Base-by-base conservation (phyloP, 2,888 invertebrate genomes). In the Allacma fusca region DNA sequence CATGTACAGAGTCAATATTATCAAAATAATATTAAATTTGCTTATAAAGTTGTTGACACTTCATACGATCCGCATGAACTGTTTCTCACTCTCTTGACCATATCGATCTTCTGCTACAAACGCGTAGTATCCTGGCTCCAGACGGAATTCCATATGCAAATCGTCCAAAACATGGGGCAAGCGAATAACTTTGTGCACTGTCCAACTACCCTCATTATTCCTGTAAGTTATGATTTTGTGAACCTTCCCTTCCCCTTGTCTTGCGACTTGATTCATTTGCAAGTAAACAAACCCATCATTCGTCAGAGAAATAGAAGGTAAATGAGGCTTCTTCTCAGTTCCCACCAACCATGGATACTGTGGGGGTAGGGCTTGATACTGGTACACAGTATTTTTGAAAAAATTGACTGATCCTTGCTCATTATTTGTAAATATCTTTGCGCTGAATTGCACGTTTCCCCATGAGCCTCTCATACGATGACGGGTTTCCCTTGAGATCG, bases 381-480 rank as follows among this genome's bases (percentile, higher is more conserved):
- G 74, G 62, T 82, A 81, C 23, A 81, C 70, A 16, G 19, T 62
- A 4, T 64, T 68, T 24, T 59, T 72, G 64, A 82, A 82, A 57
- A 70, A 78, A 1, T 43, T 69, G 13, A 79, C 73, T 1, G 76
- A 44, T 12, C 75, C 80, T 19, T 72, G 26, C 1, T 65, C 9
- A 44, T 79, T 71, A 28, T 76, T 74, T n/a, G 75, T 34, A 19
- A 81, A 72, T 12, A 78, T 77, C 74, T 82, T 76, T 4, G 82
- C 82, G 76, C 82, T 82, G 62, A 82, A 82, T 57, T 78, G 80
- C 16, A 81, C 72, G 44, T 81, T 81, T 43, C 82, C 82, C 81
- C 81, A 81, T 2, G 82, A 82, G 19, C 81, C 81, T 28, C 75
- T 65, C 0, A n/a, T 1, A 29, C 82, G 72, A 28, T 79, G 29